Evolutionary conservation across 2,888 invertebrate genomes (phyloP).

Genomic region (Axea sp.): DNA sequence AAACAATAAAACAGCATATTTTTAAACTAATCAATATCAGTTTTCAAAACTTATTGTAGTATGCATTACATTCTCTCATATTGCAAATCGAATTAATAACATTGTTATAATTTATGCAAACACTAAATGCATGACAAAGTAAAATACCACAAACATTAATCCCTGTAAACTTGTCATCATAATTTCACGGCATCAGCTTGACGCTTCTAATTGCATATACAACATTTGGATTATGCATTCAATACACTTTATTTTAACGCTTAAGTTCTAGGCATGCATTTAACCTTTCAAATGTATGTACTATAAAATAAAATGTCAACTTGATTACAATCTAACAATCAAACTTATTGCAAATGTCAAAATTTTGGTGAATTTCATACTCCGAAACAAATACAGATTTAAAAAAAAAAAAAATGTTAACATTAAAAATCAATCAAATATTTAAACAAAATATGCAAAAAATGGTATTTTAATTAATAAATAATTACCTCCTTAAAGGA

Average conservation of each 20-base stretch:
- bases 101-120: slow-evolving; percentile 18
- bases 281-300: slow-evolving; percentile 40
- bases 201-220: slow-evolving; percentile 41
- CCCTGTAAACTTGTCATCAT: slow-evolving; percentile 13
- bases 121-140: neutral
- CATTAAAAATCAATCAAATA: neutral
- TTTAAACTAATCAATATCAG: slow-evolving; percentile 26
- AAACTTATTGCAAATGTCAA: slow-evolving; percentile 32
- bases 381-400: neutral
- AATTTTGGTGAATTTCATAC: slow-evolving; percentile 7
- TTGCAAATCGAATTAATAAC: slow-evolving; percentile 15
- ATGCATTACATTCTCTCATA: neutral
- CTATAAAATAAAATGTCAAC: slow-evolving; percentile 55
- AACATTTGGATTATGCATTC: slow-evolving; percentile 35
- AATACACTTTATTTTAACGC: slow-evolving; percentile 39
- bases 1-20: too few relatives aligned
- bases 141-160: slow-evolving; percentile 36
- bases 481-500: slow-evolving; percentile 47
- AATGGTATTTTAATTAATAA: slow-evolving; percentile 7
- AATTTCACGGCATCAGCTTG: slow-evolving; percentile 27
- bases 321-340: slow-evolving; percentile 37
- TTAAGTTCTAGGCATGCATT: slow-evolving; percentile 16
- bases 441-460: neutral
- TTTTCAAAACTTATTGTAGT: slow-evolving; percentile 18
- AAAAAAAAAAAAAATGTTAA: too few relatives aligned